Percentiles rank a stretch among this genome's conserved stretches.
Evolutionary conservation across 2,113 vertebrate genomes (phyloP).

Genomic region (Limnothrissa miodon): DNA sequence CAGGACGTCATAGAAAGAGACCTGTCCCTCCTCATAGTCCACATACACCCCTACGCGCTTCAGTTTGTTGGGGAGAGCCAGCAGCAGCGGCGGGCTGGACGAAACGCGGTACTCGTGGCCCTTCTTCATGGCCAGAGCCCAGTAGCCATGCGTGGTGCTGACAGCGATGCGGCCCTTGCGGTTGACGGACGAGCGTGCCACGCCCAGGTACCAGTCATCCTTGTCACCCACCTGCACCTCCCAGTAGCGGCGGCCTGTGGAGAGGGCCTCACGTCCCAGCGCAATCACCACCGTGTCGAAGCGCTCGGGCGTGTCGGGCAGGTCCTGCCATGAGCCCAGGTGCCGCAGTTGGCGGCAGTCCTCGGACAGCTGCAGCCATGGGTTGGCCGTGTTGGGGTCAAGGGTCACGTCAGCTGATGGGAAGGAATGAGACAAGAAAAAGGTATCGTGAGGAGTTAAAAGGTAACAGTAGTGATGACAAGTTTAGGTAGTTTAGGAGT

Average conservation of each 20-base stretch:
- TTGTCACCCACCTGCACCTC: constrained; percentile 76
- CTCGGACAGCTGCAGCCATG: constrained; percentile 75
- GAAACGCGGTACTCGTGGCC: constrained; percentile 69
- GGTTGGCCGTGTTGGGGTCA: constrained; percentile 72
- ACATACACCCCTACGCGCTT: constrained; percentile 80
- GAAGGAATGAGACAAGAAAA: neutral
- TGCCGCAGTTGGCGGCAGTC: constrained; percentile 71
- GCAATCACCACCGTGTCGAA: constrained; percentile 76
- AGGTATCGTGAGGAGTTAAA: neutral
- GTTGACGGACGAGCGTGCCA: constrained; percentile 67
- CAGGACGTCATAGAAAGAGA: constrained; percentile 82
- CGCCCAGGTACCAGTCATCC: constrained; percentile 76
- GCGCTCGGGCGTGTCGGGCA: constrained; percentile 63
- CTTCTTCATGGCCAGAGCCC: constrained; percentile 77
- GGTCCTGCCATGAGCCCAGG: constrained; percentile 72
- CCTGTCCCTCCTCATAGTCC: constrained; percentile 82
- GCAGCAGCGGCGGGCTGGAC: constrained; percentile 59
- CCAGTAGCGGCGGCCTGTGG: constrained; percentile 72
- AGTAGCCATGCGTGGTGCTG: constrained; percentile 70
- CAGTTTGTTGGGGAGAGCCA: constrained; percentile 66
- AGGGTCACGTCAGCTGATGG: constrained; percentile 66
- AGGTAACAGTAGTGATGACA: neutral
- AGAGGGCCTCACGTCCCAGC: constrained; percentile 62
- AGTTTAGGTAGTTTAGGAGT: too few species aligned
- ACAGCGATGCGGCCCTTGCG: constrained; percentile 73